phyloP scores from a whole-genome alignment of 1,140 invertebrate species.

The Dinothrombium tinctorium region DNA sequence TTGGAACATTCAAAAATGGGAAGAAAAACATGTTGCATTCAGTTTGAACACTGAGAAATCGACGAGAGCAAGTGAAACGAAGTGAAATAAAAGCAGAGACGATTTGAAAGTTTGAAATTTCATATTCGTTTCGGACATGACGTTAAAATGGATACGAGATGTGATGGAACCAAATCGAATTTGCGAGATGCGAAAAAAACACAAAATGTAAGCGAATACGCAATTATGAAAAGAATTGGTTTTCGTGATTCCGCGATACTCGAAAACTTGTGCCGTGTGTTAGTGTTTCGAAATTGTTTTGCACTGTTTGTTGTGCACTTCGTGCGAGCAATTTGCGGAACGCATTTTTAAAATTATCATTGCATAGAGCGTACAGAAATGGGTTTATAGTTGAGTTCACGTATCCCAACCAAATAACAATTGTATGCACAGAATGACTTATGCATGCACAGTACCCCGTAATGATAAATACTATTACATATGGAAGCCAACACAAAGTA shows the following conservation, averaged over 20 bases:
- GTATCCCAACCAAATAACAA: slow-evolving; percentile 31
- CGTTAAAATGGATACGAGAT: too few species aligned
- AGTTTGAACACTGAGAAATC: too few species aligned
- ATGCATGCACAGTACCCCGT: slow-evolving; percentile 34
- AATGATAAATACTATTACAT: slow-evolving; percentile 35
- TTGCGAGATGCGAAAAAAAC: too few species aligned
- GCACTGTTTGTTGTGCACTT: background rate
- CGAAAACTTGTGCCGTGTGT: background rate
- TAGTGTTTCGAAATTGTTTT: background rate
- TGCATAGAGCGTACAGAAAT: slow-evolving; percentile 31
- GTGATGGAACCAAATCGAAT: too few species aligned
- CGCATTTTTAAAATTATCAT: slow-evolving; percentile 28
- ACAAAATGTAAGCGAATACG: too few species aligned
- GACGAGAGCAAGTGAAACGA: too few species aligned
- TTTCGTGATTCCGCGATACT: background rate
- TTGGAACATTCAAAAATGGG: too few species aligned
- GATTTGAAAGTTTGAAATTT: too few species aligned
- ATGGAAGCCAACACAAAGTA: slow-evolving; percentile 36
- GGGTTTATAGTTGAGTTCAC: slow-evolving; percentile 32
- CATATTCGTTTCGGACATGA: too few species aligned
- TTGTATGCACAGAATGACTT: slow-evolving; percentile 20
- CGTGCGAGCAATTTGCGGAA: slow-evolving; percentile 26
- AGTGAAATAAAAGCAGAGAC: too few species aligned
- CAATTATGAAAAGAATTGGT: background rate
- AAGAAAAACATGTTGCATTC: too few species aligned